phyloP scores from a whole-genome alignment of 2,113 vertebrate species.

The Pan troglodytes region NHGRI_mPanTro3-v2.1_pri NC_072421.2:118531501-118532000 shows the following conservation, averaged over 20 bases:
- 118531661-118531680: not conserved
- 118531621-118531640: not conserved
- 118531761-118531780: not conserved
- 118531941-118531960: not conserved
- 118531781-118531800: not conserved
- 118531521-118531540: slow-evolving; percentile 16
- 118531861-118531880: not conserved
- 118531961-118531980: not conserved
- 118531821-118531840: not conserved
- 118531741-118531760: not conserved
- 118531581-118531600: slow-evolving; percentile 9
- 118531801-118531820: not conserved
- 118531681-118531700: not conserved
- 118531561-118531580: not conserved
- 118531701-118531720: not conserved
- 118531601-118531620: not conserved
- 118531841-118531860: slow-evolving; percentile 1
- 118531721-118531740: not conserved
- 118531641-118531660: not conserved
- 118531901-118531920: not conserved
- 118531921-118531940: not conserved
- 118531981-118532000: slow-evolving; percentile 12
- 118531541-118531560: not conserved
- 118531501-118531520: not conserved
- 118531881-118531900: slow-evolving; percentile 15